phyloP scores from a whole-genome alignment of 2,888 invertebrate species.

The Salticus scenicus region DNA sequence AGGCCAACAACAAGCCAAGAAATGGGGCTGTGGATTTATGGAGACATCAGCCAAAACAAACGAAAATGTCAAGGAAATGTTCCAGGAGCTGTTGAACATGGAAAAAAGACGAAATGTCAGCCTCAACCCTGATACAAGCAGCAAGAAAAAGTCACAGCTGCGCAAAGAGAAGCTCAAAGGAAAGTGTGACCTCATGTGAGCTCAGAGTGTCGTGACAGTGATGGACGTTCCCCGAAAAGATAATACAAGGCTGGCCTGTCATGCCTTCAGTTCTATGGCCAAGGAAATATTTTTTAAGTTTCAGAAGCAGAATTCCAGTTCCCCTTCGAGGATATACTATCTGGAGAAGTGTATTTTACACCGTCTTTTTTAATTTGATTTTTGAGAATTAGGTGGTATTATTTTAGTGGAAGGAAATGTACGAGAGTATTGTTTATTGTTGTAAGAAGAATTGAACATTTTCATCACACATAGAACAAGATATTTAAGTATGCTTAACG shows the following conservation, averaged over 20 bases:
- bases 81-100: slow-evolving; percentile 92
- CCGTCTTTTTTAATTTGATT: too few relatives aligned
- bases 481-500: too few relatives aligned
- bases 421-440: too few relatives aligned
- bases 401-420: too few relatives aligned
- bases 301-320: too few relatives aligned
- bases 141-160: slow-evolving; percentile 79
- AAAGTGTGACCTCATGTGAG: slow-evolving; percentile 81
- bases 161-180: slow-evolving; percentile 81
- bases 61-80: slow-evolving; percentile 98
- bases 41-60: slow-evolving; percentile 99
- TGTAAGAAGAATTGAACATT: too few relatives aligned
- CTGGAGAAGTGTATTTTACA: too few relatives aligned
- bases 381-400: too few relatives aligned
- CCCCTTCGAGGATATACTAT: too few relatives aligned
- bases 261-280: too few relatives aligned
- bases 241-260: slow-evolving; percentile 26
- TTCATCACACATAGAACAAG: too few relatives aligned
- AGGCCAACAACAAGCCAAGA: slow-evolving; percentile 90
- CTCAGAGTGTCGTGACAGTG: background rate
- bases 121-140: slow-evolving; percentile 77
- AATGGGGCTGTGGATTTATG: slow-evolving; percentile 97
- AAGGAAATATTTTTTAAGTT: too few relatives aligned
- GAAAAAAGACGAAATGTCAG: slow-evolving; percentile 98
- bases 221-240: background rate